Evolutionary conservation across 2,797 vertebrate genomes (phyloP).

Genomic region (Caiman crocodilus): DNA sequence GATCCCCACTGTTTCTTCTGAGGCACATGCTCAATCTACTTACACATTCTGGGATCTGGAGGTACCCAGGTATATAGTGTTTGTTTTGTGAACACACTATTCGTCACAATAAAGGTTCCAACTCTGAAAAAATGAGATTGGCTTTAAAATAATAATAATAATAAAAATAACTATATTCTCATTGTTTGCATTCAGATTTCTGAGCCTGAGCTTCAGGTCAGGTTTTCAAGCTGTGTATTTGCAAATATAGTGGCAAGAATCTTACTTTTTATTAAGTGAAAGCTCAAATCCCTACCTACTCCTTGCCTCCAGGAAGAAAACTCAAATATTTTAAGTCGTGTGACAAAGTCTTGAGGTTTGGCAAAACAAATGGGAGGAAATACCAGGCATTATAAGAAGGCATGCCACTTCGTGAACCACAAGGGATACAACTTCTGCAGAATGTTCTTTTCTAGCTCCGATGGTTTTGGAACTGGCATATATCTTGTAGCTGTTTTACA

Average conservation of each 20-base stretch:
- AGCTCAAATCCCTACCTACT: neutral
- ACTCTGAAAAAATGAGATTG: neutral
- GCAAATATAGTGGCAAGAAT: neutral
- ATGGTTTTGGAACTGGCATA: neutral
- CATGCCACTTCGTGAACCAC: neutral
- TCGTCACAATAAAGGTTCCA: neutral
- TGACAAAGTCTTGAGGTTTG: neutral
- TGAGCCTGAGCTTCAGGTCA: neutral
- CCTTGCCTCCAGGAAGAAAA: neutral
- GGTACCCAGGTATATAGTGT: too few species aligned
- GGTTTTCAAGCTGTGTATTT: neutral
- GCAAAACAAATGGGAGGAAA: neutral
- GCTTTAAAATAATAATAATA: neutral
- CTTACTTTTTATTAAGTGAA: neutral
- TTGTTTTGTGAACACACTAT: too few species aligned
- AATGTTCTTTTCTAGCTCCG: neutral
- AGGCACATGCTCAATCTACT: too few species aligned
- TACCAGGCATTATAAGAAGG: neutral
- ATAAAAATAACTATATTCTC: too few species aligned
- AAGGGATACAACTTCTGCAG: neutral
- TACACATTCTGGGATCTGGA: too few species aligned
- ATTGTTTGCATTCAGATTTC: neutral
- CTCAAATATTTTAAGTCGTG: neutral
- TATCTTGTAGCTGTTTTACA: neutral
- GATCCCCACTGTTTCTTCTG: too few species aligned